Percentiles rank a stretch among this genome's conserved stretches.
Evolutionary conservation across 2,797 vertebrate genomes (phyloP).

Genomic region (Erpetoichthys calabaricus): DNA sequence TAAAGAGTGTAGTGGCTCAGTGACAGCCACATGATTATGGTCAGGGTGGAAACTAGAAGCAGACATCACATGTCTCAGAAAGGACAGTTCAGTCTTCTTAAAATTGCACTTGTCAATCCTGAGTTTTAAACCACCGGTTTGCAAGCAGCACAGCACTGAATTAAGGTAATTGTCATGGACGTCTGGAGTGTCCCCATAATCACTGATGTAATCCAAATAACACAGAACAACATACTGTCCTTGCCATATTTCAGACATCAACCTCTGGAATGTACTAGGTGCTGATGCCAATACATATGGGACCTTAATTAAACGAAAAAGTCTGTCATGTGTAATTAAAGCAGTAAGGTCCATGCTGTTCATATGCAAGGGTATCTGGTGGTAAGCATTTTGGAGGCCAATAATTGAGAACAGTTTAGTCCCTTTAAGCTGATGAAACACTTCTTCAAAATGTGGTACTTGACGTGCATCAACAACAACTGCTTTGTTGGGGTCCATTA

Average conservation of each 20-base stretch:
- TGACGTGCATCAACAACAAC: too few species aligned
- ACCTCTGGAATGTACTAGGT: conserved; percentile 4
- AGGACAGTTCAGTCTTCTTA: neutral
- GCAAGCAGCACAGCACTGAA: neutral
- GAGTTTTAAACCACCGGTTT: neutral
- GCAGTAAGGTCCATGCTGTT: neutral
- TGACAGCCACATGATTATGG: too few species aligned
- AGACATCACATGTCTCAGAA: neutral
- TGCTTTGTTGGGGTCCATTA: too few species aligned
- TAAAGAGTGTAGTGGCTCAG: too few species aligned
- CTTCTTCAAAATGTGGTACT: too few species aligned
- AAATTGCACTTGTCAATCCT: neutral
- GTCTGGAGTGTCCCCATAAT: neutral
- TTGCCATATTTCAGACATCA: conserved; percentile 6
- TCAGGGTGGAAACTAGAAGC: neutral
- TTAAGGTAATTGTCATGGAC: neutral
- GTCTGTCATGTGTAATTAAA: conserved; percentile 6
- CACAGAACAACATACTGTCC: conserved; percentile 6
- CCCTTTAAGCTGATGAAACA: too few species aligned
- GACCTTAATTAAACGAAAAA: conserved; percentile 10
- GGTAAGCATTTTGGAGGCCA: too few species aligned
- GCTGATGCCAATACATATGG: conserved; percentile 3
- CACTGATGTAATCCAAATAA: conserved; percentile 4
- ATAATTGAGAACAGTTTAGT: too few species aligned
- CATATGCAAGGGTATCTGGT: too few species aligned